Conservation (phyloP, 2,113 vertebrate genomes). For the Scomber scombrus region DNA sequence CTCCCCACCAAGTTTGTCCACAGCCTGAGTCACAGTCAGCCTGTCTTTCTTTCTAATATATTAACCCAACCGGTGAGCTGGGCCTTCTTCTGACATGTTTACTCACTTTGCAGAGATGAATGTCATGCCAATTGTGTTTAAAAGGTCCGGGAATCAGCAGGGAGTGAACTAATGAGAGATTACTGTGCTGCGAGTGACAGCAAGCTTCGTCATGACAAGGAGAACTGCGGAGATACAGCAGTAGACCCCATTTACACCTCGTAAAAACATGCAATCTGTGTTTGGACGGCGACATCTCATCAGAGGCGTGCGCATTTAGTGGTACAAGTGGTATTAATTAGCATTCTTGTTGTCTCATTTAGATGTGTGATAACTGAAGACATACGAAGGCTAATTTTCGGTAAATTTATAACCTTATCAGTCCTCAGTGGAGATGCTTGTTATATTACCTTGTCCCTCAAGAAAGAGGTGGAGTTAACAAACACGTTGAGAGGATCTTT, state of each 20-base stretch:
- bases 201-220: not conserved
- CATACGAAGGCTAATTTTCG: not conserved
- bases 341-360: too few relatives aligned
- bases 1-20: conserved; percentile 62
- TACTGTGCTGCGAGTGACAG: not conserved
- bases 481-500: too few relatives aligned
- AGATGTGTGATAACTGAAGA: too few relatives aligned
- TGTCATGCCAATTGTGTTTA: not conserved
- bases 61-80: conserved; percentile 22
- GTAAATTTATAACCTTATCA: not conserved
- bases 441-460: too few relatives aligned
- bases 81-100: conserved; percentile 48
- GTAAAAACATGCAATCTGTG: not conserved
- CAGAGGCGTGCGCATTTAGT: not conserved
- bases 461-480: too few relatives aligned
- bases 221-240: not conserved
- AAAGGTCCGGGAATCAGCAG: conserved; percentile 33
- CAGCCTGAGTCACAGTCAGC: conserved; percentile 43
- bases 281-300: not conserved
- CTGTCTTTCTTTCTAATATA: conserved; percentile 32
- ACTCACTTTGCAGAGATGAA: conserved; percentile 46
- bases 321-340: not conserved
- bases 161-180: conserved; percentile 12
- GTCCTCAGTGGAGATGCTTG: too few relatives aligned
- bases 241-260: not conserved